Conservation (phyloP, 1,140 invertebrate species). For the Nephotettix cincticeps region DNA sequence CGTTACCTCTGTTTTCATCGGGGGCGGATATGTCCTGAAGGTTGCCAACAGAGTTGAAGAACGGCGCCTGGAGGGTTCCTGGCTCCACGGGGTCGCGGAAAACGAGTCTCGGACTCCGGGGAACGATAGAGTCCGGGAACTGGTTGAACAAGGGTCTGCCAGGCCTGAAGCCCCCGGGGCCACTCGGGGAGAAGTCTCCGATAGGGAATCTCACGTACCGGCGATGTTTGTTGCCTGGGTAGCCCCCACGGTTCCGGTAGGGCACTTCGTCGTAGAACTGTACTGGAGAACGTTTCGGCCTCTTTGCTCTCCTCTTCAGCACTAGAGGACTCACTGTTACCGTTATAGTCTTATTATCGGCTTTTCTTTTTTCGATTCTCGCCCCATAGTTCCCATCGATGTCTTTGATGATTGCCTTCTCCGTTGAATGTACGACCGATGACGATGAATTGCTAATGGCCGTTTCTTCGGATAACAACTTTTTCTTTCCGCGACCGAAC, state of each 20-base stretch:
- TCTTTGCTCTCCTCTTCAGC: background rate
- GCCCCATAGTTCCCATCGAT: slow-evolving; percentile 10
- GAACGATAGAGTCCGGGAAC: slow-evolving; percentile 50
- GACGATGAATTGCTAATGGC: background rate
- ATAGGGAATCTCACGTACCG: slow-evolving; percentile 24
- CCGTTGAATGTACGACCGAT: background rate
- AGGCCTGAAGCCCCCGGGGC: slow-evolving; percentile 1
- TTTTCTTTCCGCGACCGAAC: background rate
- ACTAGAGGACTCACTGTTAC: slow-evolving; percentile 8
- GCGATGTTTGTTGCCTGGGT: slow-evolving; percentile 12
- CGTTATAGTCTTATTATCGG: background rate
- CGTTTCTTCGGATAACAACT: background rate
- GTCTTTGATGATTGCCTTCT: background rate
- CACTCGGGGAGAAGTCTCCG: slow-evolving; percentile 17
- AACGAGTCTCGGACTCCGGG: slow-evolving; percentile 53
- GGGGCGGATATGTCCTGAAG: slow-evolving; percentile 37
- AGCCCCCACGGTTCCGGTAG: background rate
- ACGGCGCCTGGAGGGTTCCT: slow-evolving; percentile 38
- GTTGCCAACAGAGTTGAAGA: slow-evolving; percentile 28
- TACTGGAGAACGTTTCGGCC: slow-evolving; percentile 5
- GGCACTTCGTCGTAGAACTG: background rate
- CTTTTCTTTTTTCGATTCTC: slow-evolving; percentile 8
- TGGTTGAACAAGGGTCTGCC: background rate
- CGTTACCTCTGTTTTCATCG: slow-evolving; percentile 35
- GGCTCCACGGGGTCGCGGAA: slow-evolving; percentile 49